Evolutionary conservation across 2,113 vertebrate genomes (phyloP), one percentile per base, ranked within the genome.

Genomic region (Tetraodon nigroviridis): DNA sequence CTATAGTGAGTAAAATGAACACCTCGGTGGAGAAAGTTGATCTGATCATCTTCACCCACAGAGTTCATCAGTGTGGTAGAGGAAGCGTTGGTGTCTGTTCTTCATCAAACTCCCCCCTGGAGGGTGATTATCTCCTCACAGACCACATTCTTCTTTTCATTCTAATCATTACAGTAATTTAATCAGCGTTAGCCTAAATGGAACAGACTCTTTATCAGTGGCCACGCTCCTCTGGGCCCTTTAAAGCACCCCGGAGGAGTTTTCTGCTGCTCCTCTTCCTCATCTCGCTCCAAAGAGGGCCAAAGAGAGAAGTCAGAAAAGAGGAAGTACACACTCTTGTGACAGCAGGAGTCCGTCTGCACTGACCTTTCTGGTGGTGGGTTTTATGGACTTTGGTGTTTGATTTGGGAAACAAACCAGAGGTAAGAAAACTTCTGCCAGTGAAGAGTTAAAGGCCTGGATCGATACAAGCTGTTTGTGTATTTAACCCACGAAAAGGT

Each of bases 291-390:
- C 45, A 64, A 64, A 57, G 11, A 18, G 46, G 2, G 2, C 12
- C n/a, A 60, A 61, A 68, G 20, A 27, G 73, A 75, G 80, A 83
- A 86, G 67, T 77, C 47, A 68, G 32, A 74, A 74, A 80, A 79
- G 74, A 64, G 65, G 84, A 82, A 82, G 56, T 69, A 5, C 48
- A 6, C 11, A 15, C 1, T 20, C 11, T 58, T 61, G 51, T 65
- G 71, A 75, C 66, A 77, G 57, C 60, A 0, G 0, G 0, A 24
- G 63, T 57, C 46, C 40, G 55, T 15, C 0, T 1, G 21, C 6
- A 82, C 63, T 15, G 21, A 15, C 41, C 46, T 51, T 73, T 68
- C 55, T 22, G 57, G 21, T 20, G 16, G 32, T 37, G 3, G 32
- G 1, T 32, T 37, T n/a, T 17, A 37, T 17, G 29, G 49, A 74